phyloP scores from a whole-genome alignment of 2,888 invertebrate genomes.

The Leucania comma region DNA sequence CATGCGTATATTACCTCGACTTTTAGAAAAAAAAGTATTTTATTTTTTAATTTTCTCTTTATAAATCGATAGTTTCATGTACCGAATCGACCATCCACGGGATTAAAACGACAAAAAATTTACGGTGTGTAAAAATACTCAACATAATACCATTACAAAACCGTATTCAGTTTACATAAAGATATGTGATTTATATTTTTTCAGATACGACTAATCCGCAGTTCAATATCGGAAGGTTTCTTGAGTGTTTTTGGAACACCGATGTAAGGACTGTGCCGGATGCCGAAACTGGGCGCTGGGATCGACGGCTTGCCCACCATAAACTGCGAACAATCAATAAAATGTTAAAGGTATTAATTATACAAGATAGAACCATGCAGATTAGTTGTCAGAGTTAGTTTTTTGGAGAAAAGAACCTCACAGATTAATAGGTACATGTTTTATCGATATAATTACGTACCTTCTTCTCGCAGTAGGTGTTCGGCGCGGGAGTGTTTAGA shows the following conservation, averaged over 20 bases:
- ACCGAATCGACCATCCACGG: too few species aligned
- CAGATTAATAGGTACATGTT: background rate
- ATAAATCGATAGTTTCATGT: too few species aligned
- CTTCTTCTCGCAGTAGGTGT: slow-evolving; percentile 84
- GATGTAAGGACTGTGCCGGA: slow-evolving; percentile 77
- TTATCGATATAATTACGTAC: slow-evolving; percentile 61
- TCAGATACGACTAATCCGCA: slow-evolving; percentile 44
- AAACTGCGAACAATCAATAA: slow-evolving; percentile 71
- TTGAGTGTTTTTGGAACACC: slow-evolving; percentile 73
- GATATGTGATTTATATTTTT: background rate
- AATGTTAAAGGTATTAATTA: slow-evolving; percentile 11
- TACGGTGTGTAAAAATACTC: background rate
- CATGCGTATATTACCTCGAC: too few species aligned
- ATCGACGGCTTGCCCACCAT: slow-evolving; percentile 72
- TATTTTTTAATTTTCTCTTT: too few species aligned
- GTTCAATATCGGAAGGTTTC: slow-evolving; percentile 74
- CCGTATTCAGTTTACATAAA: background rate
- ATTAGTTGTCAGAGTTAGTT: too few species aligned
- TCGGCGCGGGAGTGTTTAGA: slow-evolving; percentile 75
- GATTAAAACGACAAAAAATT: too few species aligned
- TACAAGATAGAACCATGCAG: too few species aligned
- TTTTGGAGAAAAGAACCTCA: too few species aligned
- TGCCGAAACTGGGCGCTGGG: slow-evolving; percentile 83
- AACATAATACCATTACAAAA: background rate
- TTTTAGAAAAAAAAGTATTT: too few species aligned